These are phyloP conservation scores for Physocephala rufipes DNA, from an alignment of 2,888 invertebrate species.

Conservation along the genomic window DNA sequence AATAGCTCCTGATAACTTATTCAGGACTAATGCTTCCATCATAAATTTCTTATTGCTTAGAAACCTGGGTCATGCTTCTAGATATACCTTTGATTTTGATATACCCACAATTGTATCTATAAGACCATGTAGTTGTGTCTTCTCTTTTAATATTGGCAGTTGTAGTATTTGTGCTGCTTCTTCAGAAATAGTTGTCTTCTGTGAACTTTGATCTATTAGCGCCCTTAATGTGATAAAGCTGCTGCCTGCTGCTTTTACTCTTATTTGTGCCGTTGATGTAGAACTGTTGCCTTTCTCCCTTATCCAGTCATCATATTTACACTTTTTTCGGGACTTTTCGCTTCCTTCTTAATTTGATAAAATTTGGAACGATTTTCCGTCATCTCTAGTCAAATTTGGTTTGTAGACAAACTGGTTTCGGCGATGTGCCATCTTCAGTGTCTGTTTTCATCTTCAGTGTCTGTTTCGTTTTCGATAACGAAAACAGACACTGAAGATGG, in stretches of 20 bases:
- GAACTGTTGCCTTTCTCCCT: constrained; percentile 1
- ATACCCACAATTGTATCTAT: neutral
- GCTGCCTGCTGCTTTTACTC: constrained; percentile 5
- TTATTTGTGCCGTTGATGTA: constrained; percentile 16
- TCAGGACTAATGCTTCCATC: neutral
- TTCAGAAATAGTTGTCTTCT: too few relatives aligned
- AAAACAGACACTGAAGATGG: too few relatives aligned
- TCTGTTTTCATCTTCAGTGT: too few relatives aligned
- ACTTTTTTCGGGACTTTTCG: neutral
- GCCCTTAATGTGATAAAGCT: neutral
- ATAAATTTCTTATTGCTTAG: neutral
- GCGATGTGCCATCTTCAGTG: too few relatives aligned
- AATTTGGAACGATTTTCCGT: too few relatives aligned
- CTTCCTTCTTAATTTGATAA: too few relatives aligned
- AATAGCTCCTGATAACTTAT: neutral
- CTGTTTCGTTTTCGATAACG: too few relatives aligned
- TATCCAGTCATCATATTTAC: neutral
- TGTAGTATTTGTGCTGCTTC: neutral
- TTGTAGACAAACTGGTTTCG: too few relatives aligned
- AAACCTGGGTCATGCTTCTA: neutral
- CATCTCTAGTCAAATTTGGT: too few relatives aligned
- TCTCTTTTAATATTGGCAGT: neutral
- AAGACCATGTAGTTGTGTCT: constrained; percentile 1
- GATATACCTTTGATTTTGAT: neutral
- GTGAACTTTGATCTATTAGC: neutral